phyloP scores from a whole-genome alignment of 2,888 invertebrate genomes.

The Trichacis sp. region DNA sequence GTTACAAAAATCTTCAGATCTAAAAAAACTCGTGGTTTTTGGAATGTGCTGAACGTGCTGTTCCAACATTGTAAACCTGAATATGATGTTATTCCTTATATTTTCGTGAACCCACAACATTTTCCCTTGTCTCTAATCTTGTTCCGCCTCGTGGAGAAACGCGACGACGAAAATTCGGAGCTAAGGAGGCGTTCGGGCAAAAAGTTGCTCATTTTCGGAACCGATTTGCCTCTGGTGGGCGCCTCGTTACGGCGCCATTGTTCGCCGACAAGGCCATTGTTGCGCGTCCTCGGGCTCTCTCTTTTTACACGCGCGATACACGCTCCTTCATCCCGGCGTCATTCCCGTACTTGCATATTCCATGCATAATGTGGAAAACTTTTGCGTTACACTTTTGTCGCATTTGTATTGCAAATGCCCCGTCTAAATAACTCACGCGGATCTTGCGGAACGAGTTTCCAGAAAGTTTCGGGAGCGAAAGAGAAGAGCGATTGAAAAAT shows the following conservation, averaged over 20 bases:
- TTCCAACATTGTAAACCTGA: no score
- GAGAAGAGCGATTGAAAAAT: background rate
- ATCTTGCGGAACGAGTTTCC: background rate
- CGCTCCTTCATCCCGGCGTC: constrained; percentile 28
- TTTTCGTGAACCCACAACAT: no score
- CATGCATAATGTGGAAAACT: constrained; percentile 32
- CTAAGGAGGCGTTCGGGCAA: constrained; percentile 9
- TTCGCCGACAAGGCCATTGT: constrained; percentile 53
- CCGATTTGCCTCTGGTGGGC: constrained; percentile 41
- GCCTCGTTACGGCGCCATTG: constrained; percentile 61
- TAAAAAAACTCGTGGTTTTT: no score
- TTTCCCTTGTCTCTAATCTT: no score
- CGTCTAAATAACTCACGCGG: constrained; percentile 3
- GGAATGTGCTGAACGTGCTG: no score
- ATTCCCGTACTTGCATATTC: constrained; percentile 38
- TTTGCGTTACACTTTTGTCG: constrained; percentile 31
- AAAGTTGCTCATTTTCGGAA: constrained; percentile 37
- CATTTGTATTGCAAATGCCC: constrained; percentile 33
- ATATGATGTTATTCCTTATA: no score
- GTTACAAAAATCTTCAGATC: no score
- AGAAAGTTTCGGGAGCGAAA: background rate
- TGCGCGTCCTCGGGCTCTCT: constrained; percentile 35
- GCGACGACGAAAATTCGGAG: no score
- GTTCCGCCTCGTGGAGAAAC: background rate
- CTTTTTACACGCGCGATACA: background rate